Percentiles rank a stretch among this genome's conserved stretches.
phyloP scores from a whole-genome alignment of 2,888 invertebrate species.

The Drosophila macrospina region DNA sequence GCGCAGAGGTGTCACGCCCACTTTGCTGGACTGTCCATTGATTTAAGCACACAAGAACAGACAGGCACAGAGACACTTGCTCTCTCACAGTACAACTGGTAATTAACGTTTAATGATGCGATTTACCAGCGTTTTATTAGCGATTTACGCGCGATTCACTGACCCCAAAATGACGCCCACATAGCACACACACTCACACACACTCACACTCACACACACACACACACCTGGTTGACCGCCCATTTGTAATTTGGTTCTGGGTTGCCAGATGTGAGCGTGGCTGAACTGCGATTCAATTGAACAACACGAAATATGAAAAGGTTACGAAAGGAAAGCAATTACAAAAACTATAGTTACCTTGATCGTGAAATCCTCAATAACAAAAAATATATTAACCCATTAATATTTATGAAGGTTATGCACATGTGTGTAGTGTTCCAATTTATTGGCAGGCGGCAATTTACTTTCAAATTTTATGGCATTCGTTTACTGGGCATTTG shows the following conservation, averaged over 20 bases:
- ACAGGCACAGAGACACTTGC: constrained; percentile 9
- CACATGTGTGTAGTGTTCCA: constrained; percentile 43
- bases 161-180: constrained; percentile 21
- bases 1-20: constrained; percentile 32
- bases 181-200: no score
- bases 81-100: constrained; percentile 20
- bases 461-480: constrained; percentile 63
- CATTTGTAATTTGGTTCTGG: background rate
- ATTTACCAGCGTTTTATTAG: constrained; percentile 57
- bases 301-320: constrained; percentile 17
- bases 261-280: constrained; percentile 21
- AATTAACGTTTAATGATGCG: constrained; percentile 64
- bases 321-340: constrained; percentile 29
- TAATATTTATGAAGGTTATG: constrained; percentile 73
- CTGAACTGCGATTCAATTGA: constrained; percentile 31
- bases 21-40: constrained; percentile 1
- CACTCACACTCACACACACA: background rate
- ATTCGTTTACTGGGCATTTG: constrained; percentile 14
- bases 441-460: constrained; percentile 40
- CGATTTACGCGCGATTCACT: constrained; percentile 43
- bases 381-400: constrained; percentile 42
- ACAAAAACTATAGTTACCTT: constrained; percentile 32
- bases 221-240: constrained; percentile 9
- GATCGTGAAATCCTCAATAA: constrained; percentile 40
- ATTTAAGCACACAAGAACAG: constrained; percentile 16